Evolutionary conservation across 2,113 vertebrate genomes (phyloP), one percentile per base, ranked within the genome.

Genomic region (Burhinus bistriatus): DNA sequence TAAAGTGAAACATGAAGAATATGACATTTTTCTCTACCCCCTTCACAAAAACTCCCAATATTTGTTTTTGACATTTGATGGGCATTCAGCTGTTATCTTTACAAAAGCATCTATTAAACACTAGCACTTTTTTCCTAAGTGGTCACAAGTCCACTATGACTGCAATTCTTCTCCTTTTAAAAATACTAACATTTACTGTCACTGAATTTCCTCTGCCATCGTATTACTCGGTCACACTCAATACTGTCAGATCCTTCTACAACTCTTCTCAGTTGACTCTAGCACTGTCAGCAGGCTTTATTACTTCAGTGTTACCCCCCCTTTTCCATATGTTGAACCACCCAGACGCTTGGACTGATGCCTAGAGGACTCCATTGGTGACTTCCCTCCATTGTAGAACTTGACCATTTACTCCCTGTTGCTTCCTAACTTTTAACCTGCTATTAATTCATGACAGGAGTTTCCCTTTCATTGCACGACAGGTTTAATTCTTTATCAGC

Each of bases 391-490:
- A 68, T 10, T 78, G 87, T 58, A 87, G 86, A 83, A 65, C 51
- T 76, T 5, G 1, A 25, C n/a, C 8, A 82, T 78, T 91, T 82
- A 79, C 20, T 87, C 61, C 65, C 52, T 9, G 13, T 65, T 69
- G 57, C 57, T 91, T 89, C 70, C 52, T 82, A 82, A 79, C 57
- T 94, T 97, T 76, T 55, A 94, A 91, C 57, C 65, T 71, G 72
- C 16, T 76, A 30, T 82, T 71, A 89, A 71, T 75, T 78, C 52
- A 75, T 2, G 3, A 71, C 26, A 79, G 52, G 25, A 87, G 34
- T 82, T 85, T 89, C 47, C 61, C 29, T 75, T 91, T 68, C 65
- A 71, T 45, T 2, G 26, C 47, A 87, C 1, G 3, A 61, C 57
- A 95, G 26, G 18, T 82, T 91, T 82, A 84, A 83, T 73, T 75